A percentile compares a stretch with the other conserved stretches of the same genome.
These are phyloP conservation scores for Acanthiza pusilla DNA, from an alignment of 2,797 vertebrate genomes.

Conservation along the genomic window DNA sequence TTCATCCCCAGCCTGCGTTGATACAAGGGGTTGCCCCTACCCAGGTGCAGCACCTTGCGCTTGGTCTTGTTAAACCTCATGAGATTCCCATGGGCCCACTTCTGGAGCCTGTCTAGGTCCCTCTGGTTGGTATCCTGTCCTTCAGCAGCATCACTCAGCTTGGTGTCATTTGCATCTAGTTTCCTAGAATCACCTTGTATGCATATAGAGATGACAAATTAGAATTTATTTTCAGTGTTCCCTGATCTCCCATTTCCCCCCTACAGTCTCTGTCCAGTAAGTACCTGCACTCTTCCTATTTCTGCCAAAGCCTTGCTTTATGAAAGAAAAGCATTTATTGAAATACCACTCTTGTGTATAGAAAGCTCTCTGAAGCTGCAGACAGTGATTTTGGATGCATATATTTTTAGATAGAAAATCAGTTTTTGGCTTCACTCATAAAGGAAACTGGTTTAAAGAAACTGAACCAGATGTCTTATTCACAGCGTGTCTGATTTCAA, in stretches of 20 bases:
- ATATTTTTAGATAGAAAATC: not conserved
- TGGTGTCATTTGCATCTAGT: not conserved
- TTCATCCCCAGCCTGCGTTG: not conserved
- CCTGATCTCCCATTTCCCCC: not conserved
- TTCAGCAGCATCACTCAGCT: not conserved
- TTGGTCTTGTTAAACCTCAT: not conserved
- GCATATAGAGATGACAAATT: not conserved
- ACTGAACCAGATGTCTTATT: not conserved
- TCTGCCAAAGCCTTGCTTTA: not conserved
- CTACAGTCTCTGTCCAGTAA: not conserved
- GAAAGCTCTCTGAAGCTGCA: not conserved
- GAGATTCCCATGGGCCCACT: not conserved
- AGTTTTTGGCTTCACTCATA: not conserved
- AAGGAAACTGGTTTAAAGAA: not conserved
- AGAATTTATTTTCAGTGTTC: not conserved
- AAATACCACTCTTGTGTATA: not conserved
- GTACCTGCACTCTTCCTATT: not conserved
- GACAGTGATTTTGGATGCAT: not conserved
- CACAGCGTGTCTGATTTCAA: not conserved
- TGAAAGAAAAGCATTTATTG: not conserved
- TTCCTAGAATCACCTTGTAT: not conserved
- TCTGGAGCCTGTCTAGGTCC: not conserved
- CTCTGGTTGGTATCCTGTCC: not conserved
- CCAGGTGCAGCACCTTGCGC: not conserved
- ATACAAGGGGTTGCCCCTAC: accelerated